Evolutionary conservation across 2,888 invertebrate genomes (phyloP).

Genomic region (Trichopria drosophilae): DNA sequence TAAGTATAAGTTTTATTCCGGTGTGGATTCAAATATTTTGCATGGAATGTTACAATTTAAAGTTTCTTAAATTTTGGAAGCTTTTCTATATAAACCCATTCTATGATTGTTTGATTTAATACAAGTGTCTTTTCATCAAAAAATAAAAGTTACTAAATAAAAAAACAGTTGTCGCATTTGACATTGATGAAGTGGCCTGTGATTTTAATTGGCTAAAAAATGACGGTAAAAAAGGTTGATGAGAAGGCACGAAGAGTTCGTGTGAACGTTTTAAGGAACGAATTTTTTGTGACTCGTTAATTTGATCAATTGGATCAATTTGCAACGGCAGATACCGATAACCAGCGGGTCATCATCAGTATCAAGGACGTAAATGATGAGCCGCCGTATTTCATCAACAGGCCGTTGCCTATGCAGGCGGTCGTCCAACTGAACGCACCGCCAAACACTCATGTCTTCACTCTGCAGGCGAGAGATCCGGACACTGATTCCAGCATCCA

Average conservation of each 20-base stretch:
- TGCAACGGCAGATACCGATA: slow-evolving; percentile 80
- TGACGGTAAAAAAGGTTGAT: too few species aligned
- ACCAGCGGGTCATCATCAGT: slow-evolving; percentile 91
- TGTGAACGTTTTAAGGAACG: too few species aligned
- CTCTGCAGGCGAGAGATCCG: slow-evolving; percentile 94
- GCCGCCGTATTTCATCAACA: slow-evolving; percentile 95
- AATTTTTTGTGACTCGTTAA: too few species aligned
- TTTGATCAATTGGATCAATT: too few species aligned
- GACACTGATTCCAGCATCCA: slow-evolving; percentile 95
- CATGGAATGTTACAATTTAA: too few species aligned
- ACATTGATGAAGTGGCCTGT: slow-evolving; percentile 1
- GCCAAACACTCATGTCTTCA: slow-evolving; percentile 93
- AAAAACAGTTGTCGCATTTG: not conserved
- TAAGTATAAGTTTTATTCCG: slow-evolving; percentile 40
- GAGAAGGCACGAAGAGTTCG: too few species aligned
- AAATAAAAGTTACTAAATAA: not conserved
- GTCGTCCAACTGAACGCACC: slow-evolving; percentile 95
- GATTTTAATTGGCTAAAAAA: slow-evolving; percentile 4
- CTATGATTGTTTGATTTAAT: too few species aligned
- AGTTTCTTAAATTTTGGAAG: too few species aligned
- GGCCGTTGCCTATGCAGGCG: slow-evolving; percentile 95
- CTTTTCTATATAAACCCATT: too few species aligned
- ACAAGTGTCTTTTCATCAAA: too few species aligned
- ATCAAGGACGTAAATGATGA: slow-evolving; percentile 97
- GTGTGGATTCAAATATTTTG: not conserved